Base-by-base conservation (phyloP, 2,113 vertebrate genomes). In the Oncorhynchus masou region DNA sequence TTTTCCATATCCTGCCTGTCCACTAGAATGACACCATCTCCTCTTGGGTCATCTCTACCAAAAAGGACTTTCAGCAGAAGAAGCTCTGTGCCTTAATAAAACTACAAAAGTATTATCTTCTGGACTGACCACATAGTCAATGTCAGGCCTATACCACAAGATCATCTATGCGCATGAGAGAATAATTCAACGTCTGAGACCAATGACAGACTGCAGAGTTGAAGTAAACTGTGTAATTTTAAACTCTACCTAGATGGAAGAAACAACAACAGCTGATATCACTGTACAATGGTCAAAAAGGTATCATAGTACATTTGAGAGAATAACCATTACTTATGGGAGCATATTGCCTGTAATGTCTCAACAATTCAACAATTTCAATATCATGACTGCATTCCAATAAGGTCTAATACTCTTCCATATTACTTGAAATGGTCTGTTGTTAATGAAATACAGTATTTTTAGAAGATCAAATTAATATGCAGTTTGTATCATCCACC, bases 31-130 rank as follows among this genome's bases (percentile, higher is more conserved):
- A 22, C 57, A 12, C 70, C 11, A 3, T 51, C 45, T 78, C 62
- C 48, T 39, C 16, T 49, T 1, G 59, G 68, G 51, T 71, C 34
- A 39, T 39, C 31, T 39, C 75, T 59, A 22, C 76, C 81, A 0
- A 83, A 12, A 74, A 83, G 68, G 8, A 71, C 15, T 70, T 81
- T 85, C 6, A 88, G 66, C 83, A 87, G 95, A 48, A 90, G 93
- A 70, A 94, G 92, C 85, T 96, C 94, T 7, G 82, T 94, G 69
- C 94, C 94, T 1, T 95, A 64, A 92, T 95, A 64, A 92, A 51
- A 20, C 15, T 31, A 5, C 25, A 19, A 75, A 39, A 13, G 22
- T 24, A 34, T 12, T 27, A 19, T 12, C 60, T 49, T 12, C 16
- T 48, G 25, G 13, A n/a, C 15, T n/a, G 9, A 69, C 68, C 34